These are phyloP conservation scores for Cinclus cinclus DNA, from an alignment of 2,113 vertebrate genomes.

Conservation along the genomic window DNA sequence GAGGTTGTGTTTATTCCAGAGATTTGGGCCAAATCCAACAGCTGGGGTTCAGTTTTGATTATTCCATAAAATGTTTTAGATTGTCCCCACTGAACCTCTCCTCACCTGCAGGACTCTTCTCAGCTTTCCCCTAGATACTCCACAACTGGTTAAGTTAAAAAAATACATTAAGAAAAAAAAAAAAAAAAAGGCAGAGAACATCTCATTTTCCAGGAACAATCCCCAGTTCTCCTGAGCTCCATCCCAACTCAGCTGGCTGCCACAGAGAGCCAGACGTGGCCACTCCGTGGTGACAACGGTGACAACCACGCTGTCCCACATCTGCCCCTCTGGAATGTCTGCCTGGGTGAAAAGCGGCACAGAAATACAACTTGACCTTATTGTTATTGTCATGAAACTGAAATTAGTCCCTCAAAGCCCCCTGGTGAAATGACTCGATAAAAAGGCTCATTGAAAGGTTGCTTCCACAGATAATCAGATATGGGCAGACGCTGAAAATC, in stretches of 20 bases:
- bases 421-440: background rate
- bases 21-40: background rate
- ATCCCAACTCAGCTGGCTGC: background rate
- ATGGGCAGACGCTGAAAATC: conserved; percentile 44
- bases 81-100: background rate
- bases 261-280: accelerated
- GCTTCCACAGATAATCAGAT: conserved; percentile 65
- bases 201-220: background rate
- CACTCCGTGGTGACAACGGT: background rate
- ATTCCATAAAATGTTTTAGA: background rate
- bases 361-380: conserved; percentile 63
- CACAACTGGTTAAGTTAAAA: background rate
- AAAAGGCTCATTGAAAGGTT: conserved; percentile 47
- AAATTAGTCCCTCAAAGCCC: conserved; percentile 54
- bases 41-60: background rate
- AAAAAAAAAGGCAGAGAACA: background rate
- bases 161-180: background rate
- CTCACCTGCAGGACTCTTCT: background rate
- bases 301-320: background rate
- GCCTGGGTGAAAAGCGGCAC: conserved; percentile 1
- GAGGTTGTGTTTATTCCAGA: background rate
- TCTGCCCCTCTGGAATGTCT: background rate
- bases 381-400: conserved; percentile 50
- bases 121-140: background rate
- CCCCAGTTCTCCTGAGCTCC: background rate